Base-by-base conservation (phyloP, 1,140 invertebrate species). In the Pollicipes pollicipes region DNA sequence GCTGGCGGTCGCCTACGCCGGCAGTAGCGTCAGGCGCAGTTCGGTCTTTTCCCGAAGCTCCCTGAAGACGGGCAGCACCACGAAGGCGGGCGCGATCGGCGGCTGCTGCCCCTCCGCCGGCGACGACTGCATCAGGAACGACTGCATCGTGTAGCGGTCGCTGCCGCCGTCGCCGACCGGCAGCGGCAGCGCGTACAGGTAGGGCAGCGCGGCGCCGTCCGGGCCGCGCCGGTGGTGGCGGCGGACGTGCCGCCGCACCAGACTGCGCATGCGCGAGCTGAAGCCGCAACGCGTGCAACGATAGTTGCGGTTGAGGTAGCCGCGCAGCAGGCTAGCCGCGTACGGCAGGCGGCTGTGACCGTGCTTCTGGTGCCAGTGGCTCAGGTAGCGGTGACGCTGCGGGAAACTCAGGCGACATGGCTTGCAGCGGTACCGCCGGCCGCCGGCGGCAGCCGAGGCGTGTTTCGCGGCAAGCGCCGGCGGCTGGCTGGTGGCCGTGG, bases 71-170 rank as follows among this genome's bases (percentile, higher is more conserved):
- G 64, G 64, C n/a, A 66, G 64, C 64, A 29, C 28, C 24, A 24
- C 64, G 64, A 8, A 29, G 64, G 64, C 64, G 27, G 64, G 64
- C n/a, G 28, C 64, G 6, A 66, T 21, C 27, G 64, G 27, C 8
- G 3, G 10, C n/a, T 29, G 27, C n/a, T 27, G 64, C 64, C 8
- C 28, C 3, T 27, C 27, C 72, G 70, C 27, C 17, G 10, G 6
- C 30, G 76, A 78, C 77, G 89, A 88, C 76, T 90, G 87, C 76
- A 94, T 81, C 72, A 90, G 83, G 80, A 94, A 94, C 30, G 90
- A 87, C 79, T 93, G 91, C 90, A 93, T 93, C 73, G 89, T 84
- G 73, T 83, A 83, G 68, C 78, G 75, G 31, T 78, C 78, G n/a
- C 76, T 74, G 21, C 75, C 68, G 68, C 73, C 64, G 72, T 76